phyloP scores from a whole-genome alignment of 2,113 vertebrate genomes.

The Anhinga anhinga region DNA sequence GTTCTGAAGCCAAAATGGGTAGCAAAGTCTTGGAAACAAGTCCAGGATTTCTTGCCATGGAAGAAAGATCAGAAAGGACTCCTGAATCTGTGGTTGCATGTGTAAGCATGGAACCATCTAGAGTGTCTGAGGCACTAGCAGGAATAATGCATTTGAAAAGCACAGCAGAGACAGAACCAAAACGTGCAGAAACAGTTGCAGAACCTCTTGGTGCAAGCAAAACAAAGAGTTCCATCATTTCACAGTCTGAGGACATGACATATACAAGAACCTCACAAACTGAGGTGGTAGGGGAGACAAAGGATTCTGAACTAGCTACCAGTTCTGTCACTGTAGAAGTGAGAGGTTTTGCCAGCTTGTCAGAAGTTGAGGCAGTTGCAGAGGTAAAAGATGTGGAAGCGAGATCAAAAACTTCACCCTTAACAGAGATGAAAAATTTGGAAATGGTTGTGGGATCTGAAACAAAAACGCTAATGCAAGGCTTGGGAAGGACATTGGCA shows the following conservation, averaged over 20 bases:
- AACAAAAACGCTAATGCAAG: neutral
- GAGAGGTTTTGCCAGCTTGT: neutral
- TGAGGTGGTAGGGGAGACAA: neutral
- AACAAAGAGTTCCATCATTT: neutral
- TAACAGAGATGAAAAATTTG: neutral
- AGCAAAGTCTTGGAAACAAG: neutral
- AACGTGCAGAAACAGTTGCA: neutral
- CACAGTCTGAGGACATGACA: neutral
- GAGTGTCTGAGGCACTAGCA: neutral
- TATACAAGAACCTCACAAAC: neutral
- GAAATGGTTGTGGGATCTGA: neutral
- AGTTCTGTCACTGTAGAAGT: neutral
- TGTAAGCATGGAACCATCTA: neutral
- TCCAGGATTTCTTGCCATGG: neutral
- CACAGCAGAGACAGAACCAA: neutral
- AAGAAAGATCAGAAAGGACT: neutral
- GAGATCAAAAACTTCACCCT: neutral
- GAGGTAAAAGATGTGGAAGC: neutral
- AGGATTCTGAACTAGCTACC: neutral
- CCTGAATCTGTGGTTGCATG: neutral
- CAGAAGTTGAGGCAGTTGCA: neutral
- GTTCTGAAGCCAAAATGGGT: neutral
- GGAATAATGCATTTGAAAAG: neutral
- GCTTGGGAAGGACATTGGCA: neutral
- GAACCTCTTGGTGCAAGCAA: neutral